Conservation (phyloP, 2,888 invertebrate species). For the Yponomeuta evonymella region DNA sequence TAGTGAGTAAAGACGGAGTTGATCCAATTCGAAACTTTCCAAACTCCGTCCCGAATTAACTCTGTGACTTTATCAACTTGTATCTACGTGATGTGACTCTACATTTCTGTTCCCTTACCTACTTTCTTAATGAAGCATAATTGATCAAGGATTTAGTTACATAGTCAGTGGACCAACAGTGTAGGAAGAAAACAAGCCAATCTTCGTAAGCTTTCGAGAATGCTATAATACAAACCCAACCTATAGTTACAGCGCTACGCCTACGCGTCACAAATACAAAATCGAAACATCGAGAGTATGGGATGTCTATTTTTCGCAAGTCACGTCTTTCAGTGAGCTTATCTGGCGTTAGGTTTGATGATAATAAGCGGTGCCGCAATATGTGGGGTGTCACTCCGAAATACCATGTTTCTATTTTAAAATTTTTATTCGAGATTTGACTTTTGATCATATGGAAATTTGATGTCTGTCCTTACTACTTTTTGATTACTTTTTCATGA, state of each 20-base stretch:
- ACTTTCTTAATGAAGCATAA: not conserved
- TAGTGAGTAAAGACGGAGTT: not conserved
- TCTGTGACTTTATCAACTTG: not conserved
- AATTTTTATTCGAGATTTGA: not conserved
- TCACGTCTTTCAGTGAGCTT: conserved; percentile 67
- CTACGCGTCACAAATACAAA: conserved; percentile 40
- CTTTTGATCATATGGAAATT: too few species aligned
- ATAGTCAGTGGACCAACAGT: not conserved
- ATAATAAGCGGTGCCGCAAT: conserved; percentile 68
- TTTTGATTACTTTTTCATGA: too few species aligned
- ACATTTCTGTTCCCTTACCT: not conserved
- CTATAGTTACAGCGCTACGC: conserved; percentile 19
- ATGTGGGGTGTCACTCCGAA: conserved; percentile 23
- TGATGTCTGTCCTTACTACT: too few species aligned
- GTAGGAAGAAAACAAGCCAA: conserved; percentile 4
- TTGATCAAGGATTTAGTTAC: not conserved
- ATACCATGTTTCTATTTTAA: not conserved
- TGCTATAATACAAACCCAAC: not conserved
- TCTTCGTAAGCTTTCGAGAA: not conserved
- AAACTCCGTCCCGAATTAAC: not conserved
- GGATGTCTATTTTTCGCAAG: conserved; percentile 67
- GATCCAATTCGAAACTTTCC: not conserved
- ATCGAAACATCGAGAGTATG: conserved; percentile 38
- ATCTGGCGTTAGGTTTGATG: conserved; percentile 70
- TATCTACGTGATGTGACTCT: not conserved